phyloP scores from a whole-genome alignment of 1,140 invertebrate species.

The Schmidtea mediterranea region DNA sequence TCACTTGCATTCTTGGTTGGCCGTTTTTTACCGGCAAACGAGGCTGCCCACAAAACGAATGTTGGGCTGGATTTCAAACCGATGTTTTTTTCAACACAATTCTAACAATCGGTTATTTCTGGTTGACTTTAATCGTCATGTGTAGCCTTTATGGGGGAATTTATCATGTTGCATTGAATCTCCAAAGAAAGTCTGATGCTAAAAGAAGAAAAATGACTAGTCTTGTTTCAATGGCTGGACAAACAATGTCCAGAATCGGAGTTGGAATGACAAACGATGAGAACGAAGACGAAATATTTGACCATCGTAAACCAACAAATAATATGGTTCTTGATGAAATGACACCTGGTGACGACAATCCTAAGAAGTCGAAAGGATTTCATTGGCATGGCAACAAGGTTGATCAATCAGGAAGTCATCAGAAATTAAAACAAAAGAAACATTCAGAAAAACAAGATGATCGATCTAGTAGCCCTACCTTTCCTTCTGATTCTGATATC shows the following conservation, averaged over 20 bases:
- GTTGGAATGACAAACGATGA: not conserved
- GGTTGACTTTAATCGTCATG: conserved; percentile 17
- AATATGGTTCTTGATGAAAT: not conserved
- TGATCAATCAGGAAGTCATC: not conserved
- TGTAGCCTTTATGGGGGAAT: conserved; percentile 62
- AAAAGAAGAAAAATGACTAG: conserved; percentile 38
- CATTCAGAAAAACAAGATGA: conserved; percentile 36
- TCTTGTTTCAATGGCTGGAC: conserved; percentile 5
- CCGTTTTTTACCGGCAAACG: conserved; percentile 71
- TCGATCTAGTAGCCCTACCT: conserved; percentile 66
- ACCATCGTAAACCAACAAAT: not conserved
- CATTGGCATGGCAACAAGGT: too few species aligned
- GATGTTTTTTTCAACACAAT: conserved; percentile 64
- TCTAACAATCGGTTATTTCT: conserved; percentile 6
- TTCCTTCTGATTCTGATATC: conserved; percentile 63
- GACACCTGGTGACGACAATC: not conserved
- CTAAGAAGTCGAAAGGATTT: too few species aligned
- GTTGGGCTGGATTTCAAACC: conserved; percentile 85
- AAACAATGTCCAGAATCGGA: conserved; percentile 4
- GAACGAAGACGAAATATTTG: not conserved
- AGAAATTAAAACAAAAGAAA: conserved; percentile 9
- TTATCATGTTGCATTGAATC: conserved; percentile 84
- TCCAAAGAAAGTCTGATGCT: conserved; percentile 84
- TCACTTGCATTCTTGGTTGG: conserved; percentile 95
- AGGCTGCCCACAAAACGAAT: conserved; percentile 43